Evolutionary conservation across 2,797 vertebrate species (phyloP).

Genomic region (Sebastes ruberrimus): DNA sequence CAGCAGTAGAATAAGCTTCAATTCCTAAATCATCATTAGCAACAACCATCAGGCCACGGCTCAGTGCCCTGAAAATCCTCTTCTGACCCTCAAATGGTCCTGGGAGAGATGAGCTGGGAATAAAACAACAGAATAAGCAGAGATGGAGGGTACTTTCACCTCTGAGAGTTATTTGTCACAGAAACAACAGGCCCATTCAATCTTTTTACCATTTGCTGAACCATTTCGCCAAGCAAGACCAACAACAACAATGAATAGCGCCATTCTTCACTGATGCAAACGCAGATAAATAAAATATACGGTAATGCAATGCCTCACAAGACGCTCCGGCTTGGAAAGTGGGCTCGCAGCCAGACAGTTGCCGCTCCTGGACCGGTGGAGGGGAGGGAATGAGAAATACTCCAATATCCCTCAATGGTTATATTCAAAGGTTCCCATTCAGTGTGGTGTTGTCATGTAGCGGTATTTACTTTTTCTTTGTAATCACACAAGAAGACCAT

Average conservation of each 20-base stretch:
- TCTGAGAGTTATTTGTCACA: constrained; percentile 53
- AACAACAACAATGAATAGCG: constrained; percentile 46
- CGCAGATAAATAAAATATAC: constrained; percentile 67
- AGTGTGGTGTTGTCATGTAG: constrained; percentile 18
- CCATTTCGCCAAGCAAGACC: constrained; percentile 31
- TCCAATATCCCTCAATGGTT: constrained; percentile 42
- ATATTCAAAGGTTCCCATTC: constrained; percentile 38
- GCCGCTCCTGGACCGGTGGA: constrained; percentile 13
- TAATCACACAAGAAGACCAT: constrained; percentile 14
- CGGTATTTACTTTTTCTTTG: constrained; percentile 39
- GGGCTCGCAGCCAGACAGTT: constrained; percentile 42
- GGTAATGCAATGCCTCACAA: constrained; percentile 41
- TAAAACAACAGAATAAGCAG: constrained; percentile 33
- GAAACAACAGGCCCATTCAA: constrained; percentile 47
- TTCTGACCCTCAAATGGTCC: constrained; percentile 50
- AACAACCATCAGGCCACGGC: constrained; percentile 25
- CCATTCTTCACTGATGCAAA: constrained; percentile 55
- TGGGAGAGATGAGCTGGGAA: constrained; percentile 34
- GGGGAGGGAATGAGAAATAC: constrained; percentile 49
- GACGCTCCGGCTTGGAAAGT: constrained; percentile 24
- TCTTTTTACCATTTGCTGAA: constrained; percentile 43
- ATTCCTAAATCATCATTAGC: constrained; percentile 50
- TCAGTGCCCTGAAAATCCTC: constrained; percentile 46
- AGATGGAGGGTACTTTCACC: constrained; percentile 41
- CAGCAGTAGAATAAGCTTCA: constrained; percentile 36